phyloP scores from a whole-genome alignment of 1,140 invertebrate genomes.

The Lutraria rhynchaena region DNA sequence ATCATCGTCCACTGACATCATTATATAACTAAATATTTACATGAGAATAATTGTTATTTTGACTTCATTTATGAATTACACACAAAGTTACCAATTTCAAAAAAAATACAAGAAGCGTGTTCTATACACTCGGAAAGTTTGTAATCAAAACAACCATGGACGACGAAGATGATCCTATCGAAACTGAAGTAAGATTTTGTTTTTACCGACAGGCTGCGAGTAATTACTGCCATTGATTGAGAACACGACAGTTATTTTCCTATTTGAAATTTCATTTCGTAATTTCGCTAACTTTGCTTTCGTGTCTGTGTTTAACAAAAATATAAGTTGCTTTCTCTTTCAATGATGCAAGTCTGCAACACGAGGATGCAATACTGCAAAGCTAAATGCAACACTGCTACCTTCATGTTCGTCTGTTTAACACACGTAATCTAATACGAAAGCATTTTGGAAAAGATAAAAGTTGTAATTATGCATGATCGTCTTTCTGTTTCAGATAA shows the following conservation, averaged over 20 bases:
- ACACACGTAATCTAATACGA: background rate
- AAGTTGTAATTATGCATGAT: background rate
- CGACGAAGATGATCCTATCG: conserved; percentile 51
- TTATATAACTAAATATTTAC: too few relatives aligned
- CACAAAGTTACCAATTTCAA: too few relatives aligned
- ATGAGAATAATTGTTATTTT: too few relatives aligned
- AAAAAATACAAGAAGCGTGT: too few relatives aligned
- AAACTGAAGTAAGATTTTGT: conserved; percentile 5
- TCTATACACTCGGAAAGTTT: too few relatives aligned
- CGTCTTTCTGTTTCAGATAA: conserved; percentile 34
- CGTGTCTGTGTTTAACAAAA: background rate
- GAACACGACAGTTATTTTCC: background rate
- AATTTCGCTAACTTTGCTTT: background rate
- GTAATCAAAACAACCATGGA: conserved; percentile 29
- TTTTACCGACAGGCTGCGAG: background rate
- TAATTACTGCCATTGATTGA: background rate
- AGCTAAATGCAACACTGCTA: too few relatives aligned
- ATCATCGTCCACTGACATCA: too few relatives aligned
- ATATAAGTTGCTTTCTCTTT: background rate
- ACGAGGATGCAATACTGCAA: background rate
- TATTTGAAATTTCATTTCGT: too few relatives aligned
- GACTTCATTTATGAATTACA: too few relatives aligned
- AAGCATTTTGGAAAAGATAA: background rate
- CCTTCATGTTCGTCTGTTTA: too few relatives aligned
- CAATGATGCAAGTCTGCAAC: background rate